Conservation (phyloP, 1,140 invertebrate genomes). For the Olivierus martensii region DNA sequence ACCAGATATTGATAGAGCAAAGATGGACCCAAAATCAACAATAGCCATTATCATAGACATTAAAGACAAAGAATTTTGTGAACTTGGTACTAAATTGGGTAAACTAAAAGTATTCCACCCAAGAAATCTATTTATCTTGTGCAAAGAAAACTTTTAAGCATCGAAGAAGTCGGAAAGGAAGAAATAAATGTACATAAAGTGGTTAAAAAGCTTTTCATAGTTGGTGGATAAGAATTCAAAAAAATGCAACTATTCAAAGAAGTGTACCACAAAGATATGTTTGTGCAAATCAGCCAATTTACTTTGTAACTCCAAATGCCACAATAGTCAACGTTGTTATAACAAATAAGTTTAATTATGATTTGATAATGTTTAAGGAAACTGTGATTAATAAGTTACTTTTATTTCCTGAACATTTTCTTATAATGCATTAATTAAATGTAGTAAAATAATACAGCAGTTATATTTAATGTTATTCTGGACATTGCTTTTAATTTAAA, state of each 20-base stretch:
- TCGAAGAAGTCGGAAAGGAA: neutral
- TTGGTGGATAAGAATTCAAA: neutral
- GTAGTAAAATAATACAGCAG: too few relatives aligned
- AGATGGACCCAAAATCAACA: neutral
- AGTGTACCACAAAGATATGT: neutral
- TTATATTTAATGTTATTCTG: too few relatives aligned
- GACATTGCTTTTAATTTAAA: too few relatives aligned
- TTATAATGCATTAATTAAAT: too few relatives aligned
- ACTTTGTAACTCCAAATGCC: neutral
- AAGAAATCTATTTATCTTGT: neutral
- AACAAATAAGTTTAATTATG: neutral
- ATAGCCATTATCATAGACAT: neutral
- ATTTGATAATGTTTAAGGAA: too few relatives aligned
- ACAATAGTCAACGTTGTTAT: neutral
- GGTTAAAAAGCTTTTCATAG: neutral
- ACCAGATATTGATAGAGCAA: neutral
- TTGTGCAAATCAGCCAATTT: neutral
- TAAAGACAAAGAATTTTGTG: neutral
- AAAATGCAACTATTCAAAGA: neutral
- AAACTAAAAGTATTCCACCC: neutral
- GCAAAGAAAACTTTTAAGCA: constrained; percentile 2
- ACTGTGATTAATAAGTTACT: too few relatives aligned
- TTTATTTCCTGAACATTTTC: too few relatives aligned
- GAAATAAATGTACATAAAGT: too few relatives aligned
- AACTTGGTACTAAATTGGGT: neutral